Conservation (phyloP, 2,113 vertebrate species). For the Hippopotamus amphibius region DNA sequence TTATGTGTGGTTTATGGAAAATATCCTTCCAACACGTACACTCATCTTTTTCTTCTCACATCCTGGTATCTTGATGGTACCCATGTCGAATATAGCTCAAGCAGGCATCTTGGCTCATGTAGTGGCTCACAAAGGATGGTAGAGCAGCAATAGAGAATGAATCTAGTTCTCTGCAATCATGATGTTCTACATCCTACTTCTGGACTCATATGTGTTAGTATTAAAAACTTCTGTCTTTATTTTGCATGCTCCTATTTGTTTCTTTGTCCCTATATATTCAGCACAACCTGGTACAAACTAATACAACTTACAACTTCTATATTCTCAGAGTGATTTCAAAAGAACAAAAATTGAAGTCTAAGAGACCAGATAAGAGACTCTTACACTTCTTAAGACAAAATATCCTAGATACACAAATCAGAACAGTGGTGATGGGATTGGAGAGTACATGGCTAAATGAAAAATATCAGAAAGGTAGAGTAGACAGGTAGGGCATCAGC, state of each 20-base stretch:
- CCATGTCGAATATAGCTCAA: background rate
- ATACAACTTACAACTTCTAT: background rate
- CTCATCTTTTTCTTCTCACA: background rate
- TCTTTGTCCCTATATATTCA: background rate
- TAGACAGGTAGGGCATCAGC: background rate
- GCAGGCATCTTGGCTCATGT: background rate
- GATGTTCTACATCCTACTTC: background rate
- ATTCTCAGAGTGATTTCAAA: background rate
- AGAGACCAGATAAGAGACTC: background rate
- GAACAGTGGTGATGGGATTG: background rate
- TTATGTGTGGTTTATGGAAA: background rate
- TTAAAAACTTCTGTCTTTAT: background rate
- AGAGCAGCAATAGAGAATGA: background rate
- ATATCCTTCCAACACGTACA: background rate
- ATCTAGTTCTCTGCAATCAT: background rate
- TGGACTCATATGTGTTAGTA: background rate
- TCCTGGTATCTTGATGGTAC: background rate
- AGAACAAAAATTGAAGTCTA: background rate
- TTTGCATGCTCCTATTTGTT: background rate
- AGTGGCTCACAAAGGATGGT: background rate
- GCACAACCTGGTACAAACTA: background rate
- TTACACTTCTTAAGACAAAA: background rate
- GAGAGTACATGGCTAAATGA: background rate
- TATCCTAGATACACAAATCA: background rate
- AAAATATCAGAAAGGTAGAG: background rate